These are phyloP conservation scores for Hypomecis punctinalis DNA, from an alignment of 2,888 invertebrate genomes.

Conservation along the genomic window DNA sequence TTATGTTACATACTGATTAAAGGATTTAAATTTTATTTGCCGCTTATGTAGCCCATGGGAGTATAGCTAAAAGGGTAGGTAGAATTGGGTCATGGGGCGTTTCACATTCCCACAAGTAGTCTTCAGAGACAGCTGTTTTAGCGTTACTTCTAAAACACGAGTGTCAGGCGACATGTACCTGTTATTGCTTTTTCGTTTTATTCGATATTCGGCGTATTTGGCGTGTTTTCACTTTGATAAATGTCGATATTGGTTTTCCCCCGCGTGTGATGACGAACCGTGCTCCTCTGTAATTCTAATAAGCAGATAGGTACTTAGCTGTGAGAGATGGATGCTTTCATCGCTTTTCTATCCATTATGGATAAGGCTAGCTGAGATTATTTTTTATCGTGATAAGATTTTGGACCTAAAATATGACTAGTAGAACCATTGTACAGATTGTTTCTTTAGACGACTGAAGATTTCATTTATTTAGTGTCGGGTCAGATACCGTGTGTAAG, in stretches of 20 bases:
- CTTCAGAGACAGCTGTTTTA: conserved; percentile 67
- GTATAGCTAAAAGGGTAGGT: conserved; percentile 6
- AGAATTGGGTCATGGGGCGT: conserved; percentile 10
- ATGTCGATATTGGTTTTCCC: conserved; percentile 67
- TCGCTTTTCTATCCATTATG: conserved; percentile 27
- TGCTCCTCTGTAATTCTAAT: conserved; percentile 50
- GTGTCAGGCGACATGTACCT: conserved; percentile 59
- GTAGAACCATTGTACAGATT: too few relatives aligned
- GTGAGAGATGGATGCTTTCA: conserved; percentile 32
- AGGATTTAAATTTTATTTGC: conserved; percentile 1
- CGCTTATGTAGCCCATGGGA: conserved; percentile 1
- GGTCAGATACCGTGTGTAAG: too few relatives aligned
- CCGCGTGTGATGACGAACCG: conserved; percentile 60
- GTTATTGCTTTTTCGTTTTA: conserved; percentile 74
- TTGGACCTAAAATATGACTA: background rate
- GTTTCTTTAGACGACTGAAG: too few relatives aligned
- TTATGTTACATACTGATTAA: background rate
- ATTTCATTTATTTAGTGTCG: too few relatives aligned
- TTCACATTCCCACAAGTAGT: conserved; percentile 52
- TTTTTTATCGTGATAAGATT: background rate
- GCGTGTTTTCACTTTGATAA: conserved; percentile 68
- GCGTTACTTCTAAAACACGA: conserved; percentile 70
- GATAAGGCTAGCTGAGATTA: background rate
- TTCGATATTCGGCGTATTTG: conserved; percentile 63
- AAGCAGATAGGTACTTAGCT: background rate